phyloP scores from a whole-genome alignment of 2,113 vertebrate genomes.

The Turnix velox region DNA sequence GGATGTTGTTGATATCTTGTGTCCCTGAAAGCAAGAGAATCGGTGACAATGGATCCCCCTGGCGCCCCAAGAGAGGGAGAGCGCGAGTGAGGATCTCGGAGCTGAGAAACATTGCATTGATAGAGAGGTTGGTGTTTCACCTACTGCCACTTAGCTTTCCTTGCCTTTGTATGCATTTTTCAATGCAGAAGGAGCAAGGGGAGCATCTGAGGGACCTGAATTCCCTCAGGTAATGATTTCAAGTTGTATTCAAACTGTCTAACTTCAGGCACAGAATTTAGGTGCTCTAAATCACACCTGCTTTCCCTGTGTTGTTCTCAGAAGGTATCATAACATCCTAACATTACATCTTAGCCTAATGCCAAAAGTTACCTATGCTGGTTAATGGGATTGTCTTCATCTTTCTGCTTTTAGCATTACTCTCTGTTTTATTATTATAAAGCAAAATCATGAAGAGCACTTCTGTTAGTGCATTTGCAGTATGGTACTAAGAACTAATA shows the following conservation, averaged over 20 bases:
- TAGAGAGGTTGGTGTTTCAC: background rate
- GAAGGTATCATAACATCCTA: background rate
- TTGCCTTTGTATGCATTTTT: background rate
- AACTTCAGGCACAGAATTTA: background rate
- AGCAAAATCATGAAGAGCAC: background rate
- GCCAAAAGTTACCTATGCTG: background rate
- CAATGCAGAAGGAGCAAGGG: background rate
- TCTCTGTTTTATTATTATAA: background rate
- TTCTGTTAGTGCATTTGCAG: background rate
- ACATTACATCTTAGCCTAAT: background rate
- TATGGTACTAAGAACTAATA: slow-evolving; percentile 20
- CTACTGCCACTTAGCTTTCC: background rate
- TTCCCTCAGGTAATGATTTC: background rate
- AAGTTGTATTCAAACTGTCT: background rate
- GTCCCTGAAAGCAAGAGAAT: background rate
- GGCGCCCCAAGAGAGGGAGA: background rate
- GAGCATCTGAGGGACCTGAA: background rate
- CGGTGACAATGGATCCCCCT: background rate
- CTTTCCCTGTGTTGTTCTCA: background rate
- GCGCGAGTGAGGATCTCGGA: background rate
- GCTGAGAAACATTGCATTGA: background rate
- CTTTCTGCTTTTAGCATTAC: background rate
- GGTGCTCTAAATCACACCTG: background rate
- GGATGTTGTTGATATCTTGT: background rate
- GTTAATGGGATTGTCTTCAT: background rate